These are phyloP conservation scores for Gopherus evgoodei DNA, from an alignment of 2,113 vertebrate species.

Conservation along the genomic window DNA sequence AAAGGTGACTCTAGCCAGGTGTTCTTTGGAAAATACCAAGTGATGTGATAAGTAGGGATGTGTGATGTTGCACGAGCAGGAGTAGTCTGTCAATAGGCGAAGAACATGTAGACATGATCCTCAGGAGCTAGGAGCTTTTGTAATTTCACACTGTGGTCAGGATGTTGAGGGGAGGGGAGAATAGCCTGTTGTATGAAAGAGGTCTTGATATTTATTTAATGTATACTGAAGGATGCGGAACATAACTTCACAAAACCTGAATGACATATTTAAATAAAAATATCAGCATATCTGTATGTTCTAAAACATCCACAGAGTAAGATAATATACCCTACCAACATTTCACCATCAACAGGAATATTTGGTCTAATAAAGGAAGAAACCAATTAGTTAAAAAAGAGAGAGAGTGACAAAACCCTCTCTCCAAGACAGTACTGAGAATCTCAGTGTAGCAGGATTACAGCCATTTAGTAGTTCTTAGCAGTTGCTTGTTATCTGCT, in stretches of 20 bases:
- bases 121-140: neutral
- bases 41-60: neutral
- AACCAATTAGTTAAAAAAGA: neutral
- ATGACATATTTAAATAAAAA: neutral
- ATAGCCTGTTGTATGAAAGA: neutral
- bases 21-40: neutral
- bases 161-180: neutral
- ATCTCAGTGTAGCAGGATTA: neutral
- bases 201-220: neutral
- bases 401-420: neutral
- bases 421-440: neutral
- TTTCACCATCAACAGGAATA: neutral
- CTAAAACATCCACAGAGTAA: neutral
- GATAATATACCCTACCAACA: neutral
- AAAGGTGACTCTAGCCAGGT: neutral
- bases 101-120: accelerated
- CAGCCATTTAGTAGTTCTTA: neutral
- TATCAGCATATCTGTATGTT: neutral
- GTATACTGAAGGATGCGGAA: neutral
- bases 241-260: neutral
- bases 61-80: neutral
- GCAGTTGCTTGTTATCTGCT: slow-evolving; percentile 62
- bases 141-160: neutral
- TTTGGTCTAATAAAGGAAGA: neutral
- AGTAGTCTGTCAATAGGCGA: accelerated